Base-by-base conservation (phyloP, 1,140 invertebrate genomes). In the Bombus terrestris region DNA sequence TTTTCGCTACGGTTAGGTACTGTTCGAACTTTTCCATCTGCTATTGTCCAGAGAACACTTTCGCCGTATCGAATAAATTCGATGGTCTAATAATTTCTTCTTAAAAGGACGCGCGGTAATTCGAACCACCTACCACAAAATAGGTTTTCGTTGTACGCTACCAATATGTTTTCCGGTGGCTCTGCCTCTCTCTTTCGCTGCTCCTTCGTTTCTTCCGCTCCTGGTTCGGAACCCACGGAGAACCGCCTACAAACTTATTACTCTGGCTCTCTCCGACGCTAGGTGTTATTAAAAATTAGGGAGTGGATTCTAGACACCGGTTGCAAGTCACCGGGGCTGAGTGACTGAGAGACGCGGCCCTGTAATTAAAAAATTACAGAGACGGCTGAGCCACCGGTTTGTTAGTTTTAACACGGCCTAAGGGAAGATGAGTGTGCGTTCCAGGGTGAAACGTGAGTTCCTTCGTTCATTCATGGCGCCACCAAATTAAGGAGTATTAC, bases 301-400 rank as follows among this genome's bases (percentile, higher is more conserved):
- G 90, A 90, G 75, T 62, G 89, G 75, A 81, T 85, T 87, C 72
- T 79, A 83, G 77, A 41, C 87, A 86, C 86, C 78, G 64, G 74
- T 75, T 92, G 93, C 93, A 88, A 93, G 92, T 94, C 92, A 92
- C 85, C 86, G 88, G 71, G 71, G 47, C 87, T 91, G 89, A 92
- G 91, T 91, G 90, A 92, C 92, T 62, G 69, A 43, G 78, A 86
- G 91, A 91, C 78, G 91, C 86, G 90, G 80, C 89, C 66, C 66
- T 88, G 92, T 93, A 94, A 94, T 94, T 93, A 94, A 93, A 94
- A 93, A 94, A 93, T 93, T 93, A 93, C 90, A 92, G 92, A 87
- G 91, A 78, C 87, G 83, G 66, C 73, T 59, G 85, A 59, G 62
- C 75, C 82, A 76, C 68, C 41, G 77, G 72, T 85, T 91, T 82